Evolutionary conservation across 2,888 invertebrate genomes (phyloP).

Genomic region (Hirtodrosophila duncani): DNA sequence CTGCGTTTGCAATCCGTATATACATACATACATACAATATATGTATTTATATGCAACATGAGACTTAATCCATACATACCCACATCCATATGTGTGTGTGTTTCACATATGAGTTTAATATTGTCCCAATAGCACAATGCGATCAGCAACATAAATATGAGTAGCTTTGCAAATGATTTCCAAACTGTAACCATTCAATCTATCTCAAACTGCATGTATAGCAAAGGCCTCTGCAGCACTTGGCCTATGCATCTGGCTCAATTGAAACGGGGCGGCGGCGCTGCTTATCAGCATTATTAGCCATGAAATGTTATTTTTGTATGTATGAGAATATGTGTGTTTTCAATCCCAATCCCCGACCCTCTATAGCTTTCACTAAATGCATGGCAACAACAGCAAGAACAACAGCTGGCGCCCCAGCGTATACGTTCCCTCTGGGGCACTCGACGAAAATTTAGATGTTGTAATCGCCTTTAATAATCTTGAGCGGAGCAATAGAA

Average conservation of each 20-base stretch:
- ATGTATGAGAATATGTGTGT: slow-evolving; percentile 8
- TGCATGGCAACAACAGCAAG: slow-evolving; percentile 47
- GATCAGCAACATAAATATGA: slow-evolving; percentile 65
- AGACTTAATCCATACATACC: slow-evolving; percentile 24
- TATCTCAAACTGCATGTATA: no score
- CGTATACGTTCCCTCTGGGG: slow-evolving; percentile 7
- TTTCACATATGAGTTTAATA: slow-evolving; percentile 27
- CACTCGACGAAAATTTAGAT: slow-evolving; percentile 45
- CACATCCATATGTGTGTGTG: slow-evolving; percentile 2
- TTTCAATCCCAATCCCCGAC: not conserved
- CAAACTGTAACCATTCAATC: slow-evolving; percentile 45
- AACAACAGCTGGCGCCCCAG: not conserved
- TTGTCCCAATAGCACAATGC: slow-evolving; percentile 63
- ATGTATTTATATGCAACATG: slow-evolving; percentile 44
- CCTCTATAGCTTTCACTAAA: slow-evolving; percentile 16
- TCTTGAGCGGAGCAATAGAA: slow-evolving; percentile 26
- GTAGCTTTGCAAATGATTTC: slow-evolving; percentile 41
- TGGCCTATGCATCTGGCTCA: slow-evolving; percentile 15
- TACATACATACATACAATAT: slow-evolving; percentile 25
- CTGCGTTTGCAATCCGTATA: no score
- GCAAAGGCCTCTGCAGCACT: no score
- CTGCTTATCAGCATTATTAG: slow-evolving; percentile 41
- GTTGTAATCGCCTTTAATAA: slow-evolving; percentile 62
- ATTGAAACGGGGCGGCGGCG: no score
- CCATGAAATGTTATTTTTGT: not conserved